Evolutionary conservation across 1,140 invertebrate genomes (phyloP).

Genomic region (Dermatophagoides farinae): DNA sequence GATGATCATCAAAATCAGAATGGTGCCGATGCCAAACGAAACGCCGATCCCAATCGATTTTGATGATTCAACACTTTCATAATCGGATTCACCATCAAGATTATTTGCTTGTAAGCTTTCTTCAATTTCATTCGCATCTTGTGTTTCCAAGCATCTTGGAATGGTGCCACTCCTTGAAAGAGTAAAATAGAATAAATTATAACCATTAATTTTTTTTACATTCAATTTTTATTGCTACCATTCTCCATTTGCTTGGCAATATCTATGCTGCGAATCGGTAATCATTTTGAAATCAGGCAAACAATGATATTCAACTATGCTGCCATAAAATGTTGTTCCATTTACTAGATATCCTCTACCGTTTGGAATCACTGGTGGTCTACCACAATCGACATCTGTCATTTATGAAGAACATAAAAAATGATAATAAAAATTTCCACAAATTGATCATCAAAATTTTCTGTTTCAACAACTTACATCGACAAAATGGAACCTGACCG

Average conservation of each 20-base stretch:
- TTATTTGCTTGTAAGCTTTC: not conserved
- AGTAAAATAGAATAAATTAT: not conserved
- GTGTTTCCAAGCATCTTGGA: conserved; percentile 19
- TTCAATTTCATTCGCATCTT: conserved; percentile 8
- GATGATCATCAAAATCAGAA: conserved; percentile 24
- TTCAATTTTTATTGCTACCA: conserved; percentile 3
- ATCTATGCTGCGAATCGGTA: conserved; percentile 39
- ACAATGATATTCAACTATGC: conserved; percentile 67
- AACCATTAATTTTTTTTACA: not conserved
- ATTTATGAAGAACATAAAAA: conserved; percentile 15
- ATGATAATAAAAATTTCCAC: conserved; percentile 23
- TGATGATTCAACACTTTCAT: conserved; percentile 16
- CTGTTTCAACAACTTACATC: conserved; percentile 47
- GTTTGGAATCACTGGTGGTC: conserved; percentile 51
- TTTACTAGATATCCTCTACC: conserved; percentile 66
- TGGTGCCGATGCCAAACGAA: conserved; percentile 22
- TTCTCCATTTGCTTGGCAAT: conserved; percentile 16
- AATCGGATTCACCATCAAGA: not conserved
- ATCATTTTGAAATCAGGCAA: conserved; percentile 56
- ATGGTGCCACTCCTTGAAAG: conserved; percentile 18
- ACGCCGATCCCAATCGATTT: conserved; percentile 27
- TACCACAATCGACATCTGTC: conserved; percentile 56
- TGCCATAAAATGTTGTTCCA: conserved; percentile 52
- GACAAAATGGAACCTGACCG: conserved; percentile 50
- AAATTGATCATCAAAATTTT: conserved; percentile 34